These are phyloP conservation scores for Campoletis sonorensis DNA, from an alignment of 1,140 invertebrate species.

Conservation along the genomic window DNA sequence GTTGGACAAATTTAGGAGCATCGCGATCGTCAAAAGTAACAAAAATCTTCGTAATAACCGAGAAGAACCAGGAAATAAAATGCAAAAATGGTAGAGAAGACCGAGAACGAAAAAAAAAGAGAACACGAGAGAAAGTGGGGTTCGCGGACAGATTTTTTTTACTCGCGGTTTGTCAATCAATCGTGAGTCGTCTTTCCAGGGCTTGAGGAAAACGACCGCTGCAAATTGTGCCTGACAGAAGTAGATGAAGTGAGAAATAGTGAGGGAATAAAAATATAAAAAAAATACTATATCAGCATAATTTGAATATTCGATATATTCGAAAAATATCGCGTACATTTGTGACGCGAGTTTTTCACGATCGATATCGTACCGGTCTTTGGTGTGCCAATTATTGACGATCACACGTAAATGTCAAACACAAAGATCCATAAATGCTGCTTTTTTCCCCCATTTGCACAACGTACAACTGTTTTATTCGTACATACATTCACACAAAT, in stretches of 20 bases:
- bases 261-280: not conserved
- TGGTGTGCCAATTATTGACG: no score
- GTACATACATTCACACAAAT: not conserved
- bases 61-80: no score
- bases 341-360: not conserved
- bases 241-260: conserved; percentile 23
- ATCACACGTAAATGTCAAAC: not conserved
- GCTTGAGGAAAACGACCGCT: conserved; percentile 24
- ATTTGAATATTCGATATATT: not conserved
- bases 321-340: not conserved
- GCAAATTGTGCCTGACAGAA: conserved; percentile 31
- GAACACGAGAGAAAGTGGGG: not conserved
- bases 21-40: no score
- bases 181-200: conserved; percentile 29
- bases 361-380: conserved; percentile 22
- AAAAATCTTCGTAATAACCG: no score
- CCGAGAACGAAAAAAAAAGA: not conserved
- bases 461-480: no score
- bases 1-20: no score
- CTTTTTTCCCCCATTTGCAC: not conserved
- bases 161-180: conserved; percentile 36
- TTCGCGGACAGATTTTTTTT: conserved; percentile 21
- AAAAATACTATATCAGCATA: not conserved
- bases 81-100: no score
- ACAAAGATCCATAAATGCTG: not conserved